Conservation (phyloP, 2,888 invertebrate genomes). For the Formica aserva region DNA sequence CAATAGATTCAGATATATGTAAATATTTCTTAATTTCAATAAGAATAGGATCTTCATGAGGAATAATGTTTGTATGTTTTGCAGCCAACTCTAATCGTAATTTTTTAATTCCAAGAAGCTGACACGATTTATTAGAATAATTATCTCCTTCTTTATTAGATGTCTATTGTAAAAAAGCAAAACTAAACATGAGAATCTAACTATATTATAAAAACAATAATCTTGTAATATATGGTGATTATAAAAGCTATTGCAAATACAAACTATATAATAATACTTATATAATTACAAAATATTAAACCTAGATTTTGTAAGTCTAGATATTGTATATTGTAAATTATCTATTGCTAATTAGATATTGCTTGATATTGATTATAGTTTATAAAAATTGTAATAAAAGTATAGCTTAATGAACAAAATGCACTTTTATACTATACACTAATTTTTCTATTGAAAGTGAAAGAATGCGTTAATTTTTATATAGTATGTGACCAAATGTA, state of each 20-base stretch:
- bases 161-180: background rate
- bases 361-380: background rate
- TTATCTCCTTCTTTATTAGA: slow-evolving; percentile 8
- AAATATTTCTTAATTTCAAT: slow-evolving; percentile 24
- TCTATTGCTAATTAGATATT: too few relatives aligned
- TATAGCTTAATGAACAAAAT: background rate
- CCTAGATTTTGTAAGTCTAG: background rate
- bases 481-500: too few relatives aligned
- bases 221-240: background rate
- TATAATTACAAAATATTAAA: background rate
- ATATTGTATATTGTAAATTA: background rate
- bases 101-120: background rate
- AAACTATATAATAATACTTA: background rate
- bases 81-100: slow-evolving; percentile 22
- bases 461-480: too few relatives aligned
- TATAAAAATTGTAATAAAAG: background rate
- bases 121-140: background rate
- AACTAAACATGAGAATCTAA: background rate
- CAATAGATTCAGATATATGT: slow-evolving; percentile 15
- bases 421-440: too few relatives aligned
- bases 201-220: slow-evolving; percentile 13
- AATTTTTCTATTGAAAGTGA: too few relatives aligned
- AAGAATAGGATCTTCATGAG: slow-evolving; percentile 12
- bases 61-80: slow-evolving; percentile 10
- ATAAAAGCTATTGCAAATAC: background rate